Conservation (phyloP, 2,888 invertebrate genomes). For the Plebejus anna region DNA sequence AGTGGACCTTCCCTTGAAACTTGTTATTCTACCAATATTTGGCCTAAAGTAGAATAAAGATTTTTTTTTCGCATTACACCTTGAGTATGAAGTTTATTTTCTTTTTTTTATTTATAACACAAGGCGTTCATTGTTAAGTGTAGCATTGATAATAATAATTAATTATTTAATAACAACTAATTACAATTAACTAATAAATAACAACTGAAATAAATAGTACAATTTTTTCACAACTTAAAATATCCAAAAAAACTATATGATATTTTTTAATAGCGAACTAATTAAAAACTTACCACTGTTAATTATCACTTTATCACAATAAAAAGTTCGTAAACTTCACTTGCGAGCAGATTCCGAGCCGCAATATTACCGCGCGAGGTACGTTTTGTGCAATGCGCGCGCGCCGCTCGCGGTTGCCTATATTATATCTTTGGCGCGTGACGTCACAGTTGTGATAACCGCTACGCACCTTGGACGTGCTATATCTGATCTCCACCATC, state of each 20-base stretch:
- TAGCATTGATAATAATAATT: neutral
- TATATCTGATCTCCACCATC: constrained; percentile 41
- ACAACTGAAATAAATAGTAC: too few species aligned
- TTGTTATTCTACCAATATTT: constrained; percentile 11
- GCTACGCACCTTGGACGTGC: constrained; percentile 49
- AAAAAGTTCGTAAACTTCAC: constrained; percentile 1
- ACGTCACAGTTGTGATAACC: constrained; percentile 58
- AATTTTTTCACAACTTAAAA: too few species aligned
- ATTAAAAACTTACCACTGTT: constrained; percentile 10
- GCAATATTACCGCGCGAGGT: constrained; percentile 31
- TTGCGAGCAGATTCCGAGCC: neutral
- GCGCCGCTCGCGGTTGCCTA: constrained; percentile 56
- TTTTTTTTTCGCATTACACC: neutral
- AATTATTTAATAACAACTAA: neutral
- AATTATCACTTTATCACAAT: neutral
- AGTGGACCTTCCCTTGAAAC: constrained; percentile 2
- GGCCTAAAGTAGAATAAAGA: neutral
- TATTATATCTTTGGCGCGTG: constrained; percentile 64
- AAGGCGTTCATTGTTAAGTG: neutral
- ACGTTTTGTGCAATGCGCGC: constrained; percentile 60
- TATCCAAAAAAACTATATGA: too few species aligned
- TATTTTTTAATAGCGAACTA: neutral
- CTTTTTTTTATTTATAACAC: neutral
- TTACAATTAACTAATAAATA: too few species aligned
- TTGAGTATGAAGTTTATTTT: neutral